Evolutionary conservation across 2,113 vertebrate species (phyloP), one percentile per base, ranked within the genome.

Genomic region (Damaliscus lunatus): DNA sequence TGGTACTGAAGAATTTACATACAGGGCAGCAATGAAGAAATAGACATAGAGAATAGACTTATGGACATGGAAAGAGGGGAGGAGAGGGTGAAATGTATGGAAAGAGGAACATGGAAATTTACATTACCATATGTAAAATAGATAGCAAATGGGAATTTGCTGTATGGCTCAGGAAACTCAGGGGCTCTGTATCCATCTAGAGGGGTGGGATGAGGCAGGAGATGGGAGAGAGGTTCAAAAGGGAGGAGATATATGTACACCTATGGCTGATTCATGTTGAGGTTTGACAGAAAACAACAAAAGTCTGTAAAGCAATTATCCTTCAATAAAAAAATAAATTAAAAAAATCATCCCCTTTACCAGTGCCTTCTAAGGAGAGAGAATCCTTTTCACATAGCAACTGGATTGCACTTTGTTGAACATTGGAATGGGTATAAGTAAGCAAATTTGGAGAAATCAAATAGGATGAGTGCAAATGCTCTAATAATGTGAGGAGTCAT

Each of bases 391-490:
- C 48, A 33, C 10, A 67, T 33, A 46, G 12, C 23, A 74, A 43
- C 7, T 52, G n/a, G 3, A 40, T 40, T 21, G 8, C 0, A 7
- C 3, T 8, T 52, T 67, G 31, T 3, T 92, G 19, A 74, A 55
- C 10, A 21, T 3, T 55, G 31, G 14, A 36, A 80, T 52, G 6
- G 7, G 10, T 57, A 1, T 60, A 11, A 40, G n/a, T 13, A 46
- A 33, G 25, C 10, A 81, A 53, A 27, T 14, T 27, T 59, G 74
- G 25, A 90, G n/a, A 78, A 74, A 50, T 46, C 31, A 59, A 12
- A 9, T 33, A 5, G 1, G 16, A 4, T 27, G 0, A 31, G n/a
- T 43, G 0, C 12, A 59, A 53, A 62, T 25, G 4, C 25, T 71
- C 21, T 74, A 78, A 23, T 23, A 17, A 59, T 52, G 27, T 16